Conservation (phyloP, 2,113 vertebrate species). For the Indicator indicator region DNA sequence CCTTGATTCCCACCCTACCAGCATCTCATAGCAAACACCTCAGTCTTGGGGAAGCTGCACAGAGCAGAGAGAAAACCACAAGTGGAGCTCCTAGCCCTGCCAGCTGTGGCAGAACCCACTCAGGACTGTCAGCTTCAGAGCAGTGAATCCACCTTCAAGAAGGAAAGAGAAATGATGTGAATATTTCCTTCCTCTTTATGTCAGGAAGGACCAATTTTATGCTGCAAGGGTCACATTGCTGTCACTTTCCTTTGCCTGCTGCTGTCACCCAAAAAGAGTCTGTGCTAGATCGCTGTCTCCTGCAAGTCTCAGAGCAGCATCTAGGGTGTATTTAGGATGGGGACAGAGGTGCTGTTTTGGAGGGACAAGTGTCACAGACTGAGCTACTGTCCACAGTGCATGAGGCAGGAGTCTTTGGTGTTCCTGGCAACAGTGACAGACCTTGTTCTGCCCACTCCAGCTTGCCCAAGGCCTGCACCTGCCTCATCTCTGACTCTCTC, state of each 20-base stretch:
- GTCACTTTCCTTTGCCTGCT: background rate
- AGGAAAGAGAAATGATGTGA: background rate
- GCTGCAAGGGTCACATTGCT: background rate
- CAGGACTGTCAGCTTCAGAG: background rate
- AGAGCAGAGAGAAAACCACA: background rate
- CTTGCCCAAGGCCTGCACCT: background rate
- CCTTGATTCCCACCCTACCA: background rate
- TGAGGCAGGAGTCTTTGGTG: background rate
- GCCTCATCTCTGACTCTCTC: background rate
- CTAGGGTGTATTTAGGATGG: background rate
- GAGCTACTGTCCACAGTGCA: background rate
- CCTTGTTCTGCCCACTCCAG: background rate
- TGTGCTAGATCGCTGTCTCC: fast-evolving
- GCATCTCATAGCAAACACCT: background rate
- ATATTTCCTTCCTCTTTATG: slow-evolving; percentile 23
- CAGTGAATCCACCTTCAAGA: background rate
- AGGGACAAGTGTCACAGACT: background rate
- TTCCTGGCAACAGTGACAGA: background rate
- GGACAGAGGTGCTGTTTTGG: background rate
- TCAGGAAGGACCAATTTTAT: slow-evolving; percentile 19
- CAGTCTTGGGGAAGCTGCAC: background rate
- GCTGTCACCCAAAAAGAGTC: background rate
- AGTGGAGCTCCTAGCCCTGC: fast-evolving
- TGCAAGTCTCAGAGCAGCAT: background rate
- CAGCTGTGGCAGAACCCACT: background rate